Conservation (phyloP, 2,888 invertebrate species). For the Ferrisia virgata region DNA sequence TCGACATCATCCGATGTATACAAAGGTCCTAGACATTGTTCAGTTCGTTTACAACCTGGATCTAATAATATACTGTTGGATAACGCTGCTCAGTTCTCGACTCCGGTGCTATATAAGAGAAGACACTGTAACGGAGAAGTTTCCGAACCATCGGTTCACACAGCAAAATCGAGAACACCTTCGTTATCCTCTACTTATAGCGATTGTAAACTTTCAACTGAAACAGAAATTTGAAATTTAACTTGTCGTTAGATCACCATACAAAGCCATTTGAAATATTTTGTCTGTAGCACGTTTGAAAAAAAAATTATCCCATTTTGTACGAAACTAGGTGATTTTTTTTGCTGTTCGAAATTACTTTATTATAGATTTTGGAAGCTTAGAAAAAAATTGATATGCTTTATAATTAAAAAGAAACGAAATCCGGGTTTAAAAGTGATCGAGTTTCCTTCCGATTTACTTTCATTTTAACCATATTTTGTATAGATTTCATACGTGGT, state of each 20-base stretch:
- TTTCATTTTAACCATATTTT: not conserved
- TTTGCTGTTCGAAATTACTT: not conserved
- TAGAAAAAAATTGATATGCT: not conserved
- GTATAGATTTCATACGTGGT: not conserved
- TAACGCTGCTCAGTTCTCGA: conserved; percentile 59
- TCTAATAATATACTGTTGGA: conserved; percentile 77
- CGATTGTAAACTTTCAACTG: conserved; percentile 36
- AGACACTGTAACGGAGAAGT: conserved; percentile 44
- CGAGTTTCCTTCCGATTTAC: not conserved
- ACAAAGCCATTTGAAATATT: not conserved
- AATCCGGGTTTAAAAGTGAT: too few relatives aligned
- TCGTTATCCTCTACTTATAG: conserved; percentile 16
- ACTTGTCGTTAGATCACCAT: not conserved
- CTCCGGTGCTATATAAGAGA: conserved; percentile 69
- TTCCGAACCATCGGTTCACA: conserved; percentile 45
- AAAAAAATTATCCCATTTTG: not conserved
- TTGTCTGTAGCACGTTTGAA: not conserved
- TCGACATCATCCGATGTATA: not conserved
- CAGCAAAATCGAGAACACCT: conserved; percentile 12
- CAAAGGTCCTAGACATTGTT: conserved; percentile 69
- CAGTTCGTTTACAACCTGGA: conserved; percentile 71
- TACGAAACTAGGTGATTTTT: not conserved
- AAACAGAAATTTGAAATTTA: conserved; percentile 40
- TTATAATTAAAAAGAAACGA: not conserved
- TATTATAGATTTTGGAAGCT: not conserved